Evolutionary conservation across 2,888 invertebrate species (phyloP).

Genomic region (Athrips mouffetella): DNA sequence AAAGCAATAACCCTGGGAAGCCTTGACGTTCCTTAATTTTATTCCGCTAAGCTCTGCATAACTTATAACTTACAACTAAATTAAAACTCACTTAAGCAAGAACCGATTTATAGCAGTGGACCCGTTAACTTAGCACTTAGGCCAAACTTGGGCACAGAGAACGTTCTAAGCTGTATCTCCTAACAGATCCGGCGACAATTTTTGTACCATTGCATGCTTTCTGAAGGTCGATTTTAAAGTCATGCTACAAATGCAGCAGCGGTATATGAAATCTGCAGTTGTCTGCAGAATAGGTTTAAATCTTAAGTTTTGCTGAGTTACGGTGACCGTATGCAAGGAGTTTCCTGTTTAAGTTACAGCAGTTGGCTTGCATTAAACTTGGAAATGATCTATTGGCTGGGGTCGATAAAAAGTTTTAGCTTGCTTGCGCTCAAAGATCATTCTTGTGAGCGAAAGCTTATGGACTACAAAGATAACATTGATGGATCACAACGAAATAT

Average conservation of each 20-base stretch:
- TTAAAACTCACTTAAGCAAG: constrained; percentile 35
- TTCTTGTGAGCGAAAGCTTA: neutral
- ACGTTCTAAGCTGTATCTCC: constrained; percentile 37
- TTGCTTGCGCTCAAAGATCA: neutral
- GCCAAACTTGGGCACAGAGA: constrained; percentile 57
- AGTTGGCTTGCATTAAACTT: constrained; percentile 47
- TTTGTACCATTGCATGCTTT: neutral
- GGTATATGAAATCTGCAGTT: neutral
- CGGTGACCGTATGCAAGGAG: constrained; percentile 50
- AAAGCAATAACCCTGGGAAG: neutral
- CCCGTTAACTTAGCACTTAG: constrained; percentile 54
- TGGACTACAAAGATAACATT: neutral
- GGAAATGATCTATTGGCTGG: constrained; percentile 46
- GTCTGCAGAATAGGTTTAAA: constrained; percentile 25
- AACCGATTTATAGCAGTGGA: constrained; percentile 36
- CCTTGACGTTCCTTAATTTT: constrained; percentile 10
- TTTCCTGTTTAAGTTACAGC: constrained; percentile 47
- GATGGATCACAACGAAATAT: constrained; percentile 5
- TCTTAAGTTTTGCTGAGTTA: constrained; percentile 61
- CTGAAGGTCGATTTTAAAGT: neutral
- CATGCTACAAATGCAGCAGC: neutral
- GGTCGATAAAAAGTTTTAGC: constrained; percentile 22
- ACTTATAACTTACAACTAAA: constrained; percentile 23
- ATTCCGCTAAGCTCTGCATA: constrained; percentile 9
- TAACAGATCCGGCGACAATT: neutral